Conservation (phyloP, 2,797 vertebrate species). For the Hylomyscus alleni region DNA sequence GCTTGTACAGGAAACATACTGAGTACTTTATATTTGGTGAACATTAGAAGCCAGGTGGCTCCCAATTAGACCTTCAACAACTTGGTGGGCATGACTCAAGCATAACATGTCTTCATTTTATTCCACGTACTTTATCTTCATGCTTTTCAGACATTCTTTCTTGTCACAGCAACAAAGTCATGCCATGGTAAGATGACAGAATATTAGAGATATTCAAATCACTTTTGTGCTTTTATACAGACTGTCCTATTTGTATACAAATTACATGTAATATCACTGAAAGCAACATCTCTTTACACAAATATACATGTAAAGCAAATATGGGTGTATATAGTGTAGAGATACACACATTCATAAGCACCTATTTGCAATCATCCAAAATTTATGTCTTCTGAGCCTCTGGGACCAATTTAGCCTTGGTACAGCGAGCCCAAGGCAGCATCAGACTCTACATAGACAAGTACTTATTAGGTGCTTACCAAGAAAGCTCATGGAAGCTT, state of each 20-base stretch:
- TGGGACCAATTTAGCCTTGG: conserved; percentile 56
- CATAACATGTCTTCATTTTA: not conserved
- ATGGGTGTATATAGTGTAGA: not conserved
- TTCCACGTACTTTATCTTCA: not conserved
- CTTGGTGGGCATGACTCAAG: not conserved
- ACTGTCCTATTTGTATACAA: not conserved
- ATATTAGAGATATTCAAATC: conserved; percentile 11
- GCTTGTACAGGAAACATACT: not conserved
- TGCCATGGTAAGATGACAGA: not conserved
- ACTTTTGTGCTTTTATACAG: not conserved
- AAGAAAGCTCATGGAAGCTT: conserved; percentile 19
- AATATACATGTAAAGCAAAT: not conserved
- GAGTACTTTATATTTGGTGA: conserved; percentile 12
- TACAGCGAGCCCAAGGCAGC: conserved; percentile 26
- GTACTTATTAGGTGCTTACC: conserved; percentile 42
- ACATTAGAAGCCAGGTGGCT: not conserved
- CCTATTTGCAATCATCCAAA: conserved; percentile 65
- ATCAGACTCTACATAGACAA: conserved; percentile 49
- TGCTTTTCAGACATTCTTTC: conserved; percentile 10
- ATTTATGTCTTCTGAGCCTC: conserved; percentile 54
- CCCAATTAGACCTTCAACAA: not conserved
- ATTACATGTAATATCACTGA: not conserved
- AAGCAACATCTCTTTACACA: not conserved
- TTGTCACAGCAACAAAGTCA: not conserved
- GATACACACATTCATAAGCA: not conserved